These are phyloP conservation scores for Magallana gigas DNA, from an alignment of 1,140 invertebrate genomes.

Conservation along the genomic window DNA sequence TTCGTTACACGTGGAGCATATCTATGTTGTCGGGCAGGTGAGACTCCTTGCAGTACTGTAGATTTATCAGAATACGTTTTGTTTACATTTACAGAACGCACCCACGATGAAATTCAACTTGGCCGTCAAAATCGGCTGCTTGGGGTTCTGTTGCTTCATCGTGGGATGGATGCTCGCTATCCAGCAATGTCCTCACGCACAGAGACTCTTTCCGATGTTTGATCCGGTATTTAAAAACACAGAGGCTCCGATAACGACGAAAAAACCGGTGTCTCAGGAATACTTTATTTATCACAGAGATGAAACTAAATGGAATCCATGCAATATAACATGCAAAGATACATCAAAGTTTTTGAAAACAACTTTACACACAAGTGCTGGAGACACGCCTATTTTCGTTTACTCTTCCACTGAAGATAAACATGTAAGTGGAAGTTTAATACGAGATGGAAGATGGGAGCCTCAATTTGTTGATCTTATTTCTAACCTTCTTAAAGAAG, in stretches of 20 bases:
- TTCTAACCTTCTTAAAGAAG: neutral
- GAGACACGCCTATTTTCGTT: slow-evolving; percentile 45
- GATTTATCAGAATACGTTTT: neutral
- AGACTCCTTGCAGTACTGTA: neutral
- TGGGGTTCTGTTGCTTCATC: neutral
- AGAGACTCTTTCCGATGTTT: neutral
- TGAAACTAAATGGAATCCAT: neutral
- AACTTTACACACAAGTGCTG: slow-evolving; percentile 36
- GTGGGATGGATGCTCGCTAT: neutral
- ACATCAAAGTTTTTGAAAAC: slow-evolving; percentile 27
- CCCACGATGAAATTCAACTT: slow-evolving; percentile 9
- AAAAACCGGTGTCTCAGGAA: neutral
- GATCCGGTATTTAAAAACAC: neutral
- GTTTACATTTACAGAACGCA: neutral
- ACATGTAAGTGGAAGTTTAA: slow-evolving; percentile 40
- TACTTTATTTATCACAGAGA: slow-evolving; percentile 7
- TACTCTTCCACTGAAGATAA: slow-evolving; percentile 39
- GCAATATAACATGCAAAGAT: neutral
- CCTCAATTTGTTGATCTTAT: slow-evolving; percentile 39
- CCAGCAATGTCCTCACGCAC: neutral
- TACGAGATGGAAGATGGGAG: slow-evolving; percentile 38
- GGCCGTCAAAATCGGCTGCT: slow-evolving; percentile 2
- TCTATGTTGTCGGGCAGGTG: neutral
- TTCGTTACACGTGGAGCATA: neutral
- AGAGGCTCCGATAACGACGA: neutral